phyloP scores from a whole-genome alignment of 1,140 invertebrate genomes.

The Drosophila dunni region DNA sequence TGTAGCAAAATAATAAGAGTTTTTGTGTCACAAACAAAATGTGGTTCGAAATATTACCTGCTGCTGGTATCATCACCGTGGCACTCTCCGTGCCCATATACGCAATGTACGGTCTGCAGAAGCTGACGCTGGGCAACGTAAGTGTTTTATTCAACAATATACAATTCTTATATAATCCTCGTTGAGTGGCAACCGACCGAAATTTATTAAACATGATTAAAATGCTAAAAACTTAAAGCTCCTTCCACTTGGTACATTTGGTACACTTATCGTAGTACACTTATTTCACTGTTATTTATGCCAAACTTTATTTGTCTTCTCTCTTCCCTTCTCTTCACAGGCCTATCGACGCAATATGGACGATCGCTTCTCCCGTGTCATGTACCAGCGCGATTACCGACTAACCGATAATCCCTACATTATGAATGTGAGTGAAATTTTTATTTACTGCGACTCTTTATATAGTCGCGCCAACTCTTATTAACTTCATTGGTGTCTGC shows the following conservation, averaged over 20 bases:
- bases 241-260: slow-evolving; percentile 8
- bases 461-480: neutral
- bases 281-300: slow-evolving; percentile 28
- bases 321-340: slow-evolving; percentile 65
- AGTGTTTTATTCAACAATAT: slow-evolving; percentile 70
- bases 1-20: slow-evolving; percentile 63
- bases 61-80: slow-evolving; percentile 86
- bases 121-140: slow-evolving; percentile 86
- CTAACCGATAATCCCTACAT: slow-evolving; percentile 86
- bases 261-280: slow-evolving; percentile 22
- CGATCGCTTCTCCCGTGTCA: slow-evolving; percentile 85
- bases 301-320: slow-evolving; percentile 14
- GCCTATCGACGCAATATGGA: slow-evolving; percentile 85
- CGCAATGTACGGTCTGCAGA: slow-evolving; percentile 86
- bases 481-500: neutral
- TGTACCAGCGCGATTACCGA: slow-evolving; percentile 86
- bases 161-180: slow-evolving; percentile 80
- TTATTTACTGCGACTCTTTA: neutral
- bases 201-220: slow-evolving; percentile 69
- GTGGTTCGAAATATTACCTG: slow-evolving; percentile 89
- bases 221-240: slow-evolving; percentile 14
- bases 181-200: slow-evolving; percentile 48
- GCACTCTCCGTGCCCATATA: slow-evolving; percentile 86
- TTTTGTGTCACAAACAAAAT: slow-evolving; percentile 73
- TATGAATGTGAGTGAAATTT: slow-evolving; percentile 85